Conservation (phyloP, 2,888 invertebrate species). For the Ormyrus pomaceus region DNA sequence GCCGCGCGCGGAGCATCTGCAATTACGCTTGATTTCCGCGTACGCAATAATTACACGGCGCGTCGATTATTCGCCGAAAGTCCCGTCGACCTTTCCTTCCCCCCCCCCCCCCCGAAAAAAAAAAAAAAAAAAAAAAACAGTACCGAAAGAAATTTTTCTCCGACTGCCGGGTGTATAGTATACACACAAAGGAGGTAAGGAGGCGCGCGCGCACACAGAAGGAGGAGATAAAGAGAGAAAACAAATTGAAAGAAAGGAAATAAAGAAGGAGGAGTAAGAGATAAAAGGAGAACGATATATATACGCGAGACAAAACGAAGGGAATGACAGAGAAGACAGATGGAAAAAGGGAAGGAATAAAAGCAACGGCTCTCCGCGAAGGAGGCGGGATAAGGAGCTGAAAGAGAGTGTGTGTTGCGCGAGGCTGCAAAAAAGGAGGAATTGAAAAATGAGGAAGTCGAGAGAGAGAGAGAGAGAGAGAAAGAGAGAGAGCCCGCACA, state of each 20-base stretch:
- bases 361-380: conserved; percentile 12
- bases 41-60: conserved; percentile 16
- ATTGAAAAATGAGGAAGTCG: conserved; percentile 40
- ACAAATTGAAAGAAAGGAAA: conserved; percentile 54
- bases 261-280: conserved; percentile 51
- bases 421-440: conserved; percentile 29
- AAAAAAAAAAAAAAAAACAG: not conserved
- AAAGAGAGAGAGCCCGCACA: conserved; percentile 1
- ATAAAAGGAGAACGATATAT: conserved; percentile 47
- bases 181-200: not conserved
- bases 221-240: conserved; percentile 41
- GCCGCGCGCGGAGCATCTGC: too few relatives aligned
- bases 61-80: conserved; percentile 13
- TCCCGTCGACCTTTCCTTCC: conserved; percentile 1
- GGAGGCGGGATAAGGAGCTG: not conserved
- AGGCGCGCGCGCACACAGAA: not conserved
- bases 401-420: not conserved
- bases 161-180: too few relatives aligned
- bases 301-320: conserved; percentile 28
- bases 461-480: not conserved
- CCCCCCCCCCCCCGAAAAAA: not conserved
- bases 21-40: not conserved
- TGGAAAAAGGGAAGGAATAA: conserved; percentile 46
- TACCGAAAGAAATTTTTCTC: conserved; percentile 23
- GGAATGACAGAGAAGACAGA: conserved; percentile 44